Base-by-base conservation (phyloP, 2,888 invertebrate genomes). In the Drosophila greeni region DNA sequence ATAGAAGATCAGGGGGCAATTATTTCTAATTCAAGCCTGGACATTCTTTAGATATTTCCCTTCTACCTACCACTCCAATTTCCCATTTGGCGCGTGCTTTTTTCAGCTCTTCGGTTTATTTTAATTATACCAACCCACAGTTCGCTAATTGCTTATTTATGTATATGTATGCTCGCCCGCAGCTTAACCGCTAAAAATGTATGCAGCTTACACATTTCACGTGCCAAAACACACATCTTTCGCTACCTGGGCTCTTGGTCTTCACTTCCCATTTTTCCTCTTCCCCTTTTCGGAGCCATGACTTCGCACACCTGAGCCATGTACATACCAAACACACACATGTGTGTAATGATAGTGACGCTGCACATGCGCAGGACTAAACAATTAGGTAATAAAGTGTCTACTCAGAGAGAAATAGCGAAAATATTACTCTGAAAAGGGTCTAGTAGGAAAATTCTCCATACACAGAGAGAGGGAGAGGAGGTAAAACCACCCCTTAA, bases 291-390 rank as follows among this genome's bases (percentile, higher is more conserved):
- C 23, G 45, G 23, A 37, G 57, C 69, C 80, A 79, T 84, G 84
- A 84, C 82, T 80, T 60, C 74, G 79, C 76, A 59, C 31, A 42
- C 37, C 58, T 55, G 65, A 58, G 37, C 45, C 18, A 9, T 24
- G 23, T 6, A 37, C 9, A n/a, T 8, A n/a, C n/a, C 33, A n/a
- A 0, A 6, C 7, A 33, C 23, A 31, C 34, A 55, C 51, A 33
- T 56, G 53, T 70, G 55, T 57, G 54, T 65, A 70, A 71, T 77
- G 76, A 74, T 72, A 74, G 68, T 80, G 82, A 78, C 76, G 77
- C 65, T 82, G 85, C 85, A 84, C 85, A 85, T 85, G 86, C 86
- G 85, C 86, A 74, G 55, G 52, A 24, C 48, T 39, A 31, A 72
- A 72, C 75, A 78, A 80, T 84, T 85, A 82, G 74, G 77, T 73